Conservation (phyloP, 2,797 vertebrate species). For the Clamator glandarius region DNA sequence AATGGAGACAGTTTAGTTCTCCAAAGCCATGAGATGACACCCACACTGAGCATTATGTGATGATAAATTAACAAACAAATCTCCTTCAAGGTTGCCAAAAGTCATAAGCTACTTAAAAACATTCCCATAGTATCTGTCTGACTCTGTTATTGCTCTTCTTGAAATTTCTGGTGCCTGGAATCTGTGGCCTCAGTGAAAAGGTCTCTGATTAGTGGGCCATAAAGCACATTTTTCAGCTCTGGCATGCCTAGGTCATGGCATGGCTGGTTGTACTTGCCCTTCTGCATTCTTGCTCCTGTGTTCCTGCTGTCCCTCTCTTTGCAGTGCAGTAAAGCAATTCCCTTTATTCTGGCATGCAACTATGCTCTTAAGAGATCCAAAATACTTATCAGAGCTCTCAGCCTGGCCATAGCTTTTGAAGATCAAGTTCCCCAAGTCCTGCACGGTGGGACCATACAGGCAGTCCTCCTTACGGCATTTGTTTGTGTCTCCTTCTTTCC, state of each 20-base stretch:
- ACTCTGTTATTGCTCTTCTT: neutral
- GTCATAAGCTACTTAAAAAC: neutral
- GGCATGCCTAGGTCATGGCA: conserved; percentile 4
- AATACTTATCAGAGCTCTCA: neutral
- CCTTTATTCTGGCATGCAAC: neutral
- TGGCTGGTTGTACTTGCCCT: neutral
- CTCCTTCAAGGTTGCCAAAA: neutral
- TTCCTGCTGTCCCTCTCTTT: neutral
- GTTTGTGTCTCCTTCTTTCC: neutral
- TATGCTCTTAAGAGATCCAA: neutral
- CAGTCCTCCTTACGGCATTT: neutral
- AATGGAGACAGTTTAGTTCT: neutral
- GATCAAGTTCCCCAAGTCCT: neutral
- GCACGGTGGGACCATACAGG: neutral
- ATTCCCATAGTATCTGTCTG: conserved; percentile 1
- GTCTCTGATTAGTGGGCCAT: neutral
- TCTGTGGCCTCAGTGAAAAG: neutral
- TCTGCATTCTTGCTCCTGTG: conserved; percentile 26
- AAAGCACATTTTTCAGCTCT: neutral
- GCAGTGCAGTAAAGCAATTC: neutral
- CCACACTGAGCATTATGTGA: neutral
- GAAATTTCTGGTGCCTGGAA: neutral
- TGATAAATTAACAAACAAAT: neutral
- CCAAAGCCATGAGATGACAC: neutral
- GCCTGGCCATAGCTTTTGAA: neutral